Percentiles rank a stretch among this genome's conserved stretches.
Conservation (phyloP, 2,888 invertebrate genomes). For the Nomada ruficornis region DNA sequence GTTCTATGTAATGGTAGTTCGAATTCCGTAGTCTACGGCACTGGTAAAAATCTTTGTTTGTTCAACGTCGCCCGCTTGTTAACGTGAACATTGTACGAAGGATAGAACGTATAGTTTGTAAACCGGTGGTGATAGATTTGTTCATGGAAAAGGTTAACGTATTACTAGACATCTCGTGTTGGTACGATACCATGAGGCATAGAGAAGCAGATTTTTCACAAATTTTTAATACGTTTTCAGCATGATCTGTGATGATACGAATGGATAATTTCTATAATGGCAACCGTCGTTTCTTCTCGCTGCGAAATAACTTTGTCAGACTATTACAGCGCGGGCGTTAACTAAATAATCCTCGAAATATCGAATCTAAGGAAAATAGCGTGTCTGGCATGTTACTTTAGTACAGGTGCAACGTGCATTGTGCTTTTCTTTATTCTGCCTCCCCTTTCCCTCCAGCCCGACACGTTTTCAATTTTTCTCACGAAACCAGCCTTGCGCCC, state of each 20-base stretch:
- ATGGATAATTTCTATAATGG: no score
- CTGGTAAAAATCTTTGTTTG: background rate
- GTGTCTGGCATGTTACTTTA: background rate
- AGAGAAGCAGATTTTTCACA: no score
- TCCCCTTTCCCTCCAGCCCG: background rate
- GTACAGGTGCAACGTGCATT: background rate
- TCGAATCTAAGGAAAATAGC: background rate
- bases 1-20: conserved; percentile 28
- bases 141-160: no score
- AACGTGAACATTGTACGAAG: no score
- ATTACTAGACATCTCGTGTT: no score
- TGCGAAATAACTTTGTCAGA: no score
- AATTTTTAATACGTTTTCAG: no score
- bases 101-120: no score
- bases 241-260: no score
- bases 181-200: no score
- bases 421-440: no score
- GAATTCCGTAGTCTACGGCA: conserved; percentile 27
- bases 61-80: background rate
- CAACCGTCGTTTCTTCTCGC: background rate
- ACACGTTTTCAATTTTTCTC: conserved; percentile 24
- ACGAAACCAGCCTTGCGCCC: conserved; percentile 15
- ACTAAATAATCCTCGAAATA: conserved; percentile 1
- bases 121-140: no score
- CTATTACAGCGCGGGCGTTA: background rate